Percentiles rank a stretch among this genome's conserved stretches.
Evolutionary conservation across 2,888 invertebrate species (phyloP).

Genomic region (Bombylius major): DNA sequence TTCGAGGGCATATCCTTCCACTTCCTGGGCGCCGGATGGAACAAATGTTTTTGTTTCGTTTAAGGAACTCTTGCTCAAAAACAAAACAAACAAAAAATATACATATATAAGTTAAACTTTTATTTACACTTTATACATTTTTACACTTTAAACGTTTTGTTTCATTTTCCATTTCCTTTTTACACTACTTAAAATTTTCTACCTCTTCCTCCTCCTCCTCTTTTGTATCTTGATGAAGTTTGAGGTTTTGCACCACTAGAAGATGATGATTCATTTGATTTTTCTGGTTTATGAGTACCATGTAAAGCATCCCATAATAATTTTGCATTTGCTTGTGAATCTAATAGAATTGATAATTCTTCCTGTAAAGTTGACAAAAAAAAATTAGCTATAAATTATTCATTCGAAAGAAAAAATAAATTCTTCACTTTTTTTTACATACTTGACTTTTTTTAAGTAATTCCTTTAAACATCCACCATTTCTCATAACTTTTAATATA

Average conservation of each 20-base stretch:
- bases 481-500: constrained; percentile 60
- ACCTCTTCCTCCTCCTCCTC: background rate
- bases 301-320: constrained; percentile 59
- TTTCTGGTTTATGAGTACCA: constrained; percentile 46
- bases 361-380: constrained; percentile 39
- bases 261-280: constrained; percentile 18
- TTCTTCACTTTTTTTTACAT: background rate
- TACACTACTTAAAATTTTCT: background rate
- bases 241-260: background rate
- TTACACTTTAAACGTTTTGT: too few relatives aligned
- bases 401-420: background rate
- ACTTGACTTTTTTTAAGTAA: constrained; percentile 48
- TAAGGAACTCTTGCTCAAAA: too few relatives aligned
- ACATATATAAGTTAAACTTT: too few relatives aligned
- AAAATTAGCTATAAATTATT: constrained; percentile 1
- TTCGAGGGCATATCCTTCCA: too few relatives aligned
- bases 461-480: constrained; percentile 54
- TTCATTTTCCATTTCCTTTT: too few relatives aligned
- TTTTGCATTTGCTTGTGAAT: constrained; percentile 56
- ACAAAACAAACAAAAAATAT: too few relatives aligned
- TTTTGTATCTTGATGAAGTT: background rate
- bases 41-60: too few relatives aligned
- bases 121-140: too few relatives aligned
- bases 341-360: constrained; percentile 56
- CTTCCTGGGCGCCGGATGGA: too few relatives aligned